phyloP scores from a whole-genome alignment of 2,113 vertebrate genomes.

The Caloenas nicobarica region DNA sequence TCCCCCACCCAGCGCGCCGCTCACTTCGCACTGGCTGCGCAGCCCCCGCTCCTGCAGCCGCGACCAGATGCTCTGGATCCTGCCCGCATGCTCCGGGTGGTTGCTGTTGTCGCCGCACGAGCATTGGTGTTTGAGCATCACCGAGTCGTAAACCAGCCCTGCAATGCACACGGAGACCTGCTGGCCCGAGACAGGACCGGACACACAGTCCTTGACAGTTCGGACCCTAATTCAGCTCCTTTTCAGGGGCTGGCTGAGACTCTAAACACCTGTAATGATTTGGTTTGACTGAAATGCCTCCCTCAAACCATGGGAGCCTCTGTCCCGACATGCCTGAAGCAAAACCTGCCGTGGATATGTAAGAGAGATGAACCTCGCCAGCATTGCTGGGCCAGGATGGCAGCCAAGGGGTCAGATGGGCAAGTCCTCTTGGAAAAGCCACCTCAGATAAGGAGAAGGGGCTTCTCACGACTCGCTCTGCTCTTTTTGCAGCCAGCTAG shows the following conservation, averaged over 20 bases:
- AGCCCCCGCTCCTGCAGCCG: slow-evolving; percentile 88
- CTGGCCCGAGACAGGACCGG: rapidly evolving
- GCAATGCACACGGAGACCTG: not conserved
- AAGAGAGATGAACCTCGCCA: not conserved
- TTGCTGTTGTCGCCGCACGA: slow-evolving; percentile 89
- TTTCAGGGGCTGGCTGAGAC: not conserved
- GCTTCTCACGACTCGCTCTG: rapidly evolving
- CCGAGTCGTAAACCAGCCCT: slow-evolving; percentile 91
- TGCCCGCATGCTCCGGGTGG: slow-evolving; percentile 86
- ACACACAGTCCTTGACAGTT: not conserved
- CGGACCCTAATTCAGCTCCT: not conserved
- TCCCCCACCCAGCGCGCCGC: not conserved
- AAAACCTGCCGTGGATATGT: not conserved
- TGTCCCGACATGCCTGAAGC: not conserved
- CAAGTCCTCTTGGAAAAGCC: not conserved
- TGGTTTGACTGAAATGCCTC: not conserved
- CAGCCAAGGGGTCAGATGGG: not conserved
- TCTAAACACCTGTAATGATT: rapidly evolving
- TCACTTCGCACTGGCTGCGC: slow-evolving; percentile 87
- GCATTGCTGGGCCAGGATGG: not conserved
- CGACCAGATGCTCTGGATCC: slow-evolving; percentile 92
- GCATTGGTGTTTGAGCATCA: slow-evolving; percentile 94
- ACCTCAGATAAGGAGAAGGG: not conserved
- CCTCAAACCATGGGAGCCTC: not conserved
- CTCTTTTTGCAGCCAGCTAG: not conserved